phyloP scores from a whole-genome alignment of 2,113 vertebrate species.

The Ailurus styani region DNA sequence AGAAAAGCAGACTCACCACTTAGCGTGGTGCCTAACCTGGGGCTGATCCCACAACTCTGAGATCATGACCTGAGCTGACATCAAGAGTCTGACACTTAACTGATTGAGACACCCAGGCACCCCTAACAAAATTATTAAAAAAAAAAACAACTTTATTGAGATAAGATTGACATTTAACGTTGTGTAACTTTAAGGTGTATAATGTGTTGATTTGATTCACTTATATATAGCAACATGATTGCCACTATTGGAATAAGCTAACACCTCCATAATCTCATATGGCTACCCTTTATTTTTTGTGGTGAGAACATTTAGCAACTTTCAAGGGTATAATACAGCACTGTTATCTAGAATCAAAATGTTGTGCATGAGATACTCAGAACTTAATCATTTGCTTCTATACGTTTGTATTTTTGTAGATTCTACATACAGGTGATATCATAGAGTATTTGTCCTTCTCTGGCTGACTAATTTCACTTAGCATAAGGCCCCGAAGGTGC shows the following conservation, averaged over 20 bases:
- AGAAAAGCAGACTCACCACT: not conserved
- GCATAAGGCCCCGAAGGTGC: not conserved
- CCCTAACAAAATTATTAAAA: not conserved
- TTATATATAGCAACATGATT: not conserved
- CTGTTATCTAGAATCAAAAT: not conserved
- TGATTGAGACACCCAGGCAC: not conserved
- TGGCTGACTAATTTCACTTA: not conserved
- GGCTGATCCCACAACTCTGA: not conserved
- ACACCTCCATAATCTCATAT: not conserved
- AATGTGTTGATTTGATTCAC: not conserved
- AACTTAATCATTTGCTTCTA: not conserved
- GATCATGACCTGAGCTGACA: not conserved
- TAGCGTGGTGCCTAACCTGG: fast-evolving
- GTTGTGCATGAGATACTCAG: no score
- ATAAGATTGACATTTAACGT: not conserved
- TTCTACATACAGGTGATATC: not conserved
- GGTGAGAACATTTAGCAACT: not conserved
- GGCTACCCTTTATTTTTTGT: not conserved
- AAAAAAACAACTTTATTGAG: not conserved
- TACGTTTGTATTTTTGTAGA: not conserved
- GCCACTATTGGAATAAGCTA: not conserved
- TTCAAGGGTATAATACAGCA: not conserved
- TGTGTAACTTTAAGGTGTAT: not conserved
- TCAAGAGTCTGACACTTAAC: not conserved
- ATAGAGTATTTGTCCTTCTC: not conserved